Evolutionary conservation across 2,113 vertebrate species (phyloP).

Genomic region (Eptatretus burgeri): DNA sequence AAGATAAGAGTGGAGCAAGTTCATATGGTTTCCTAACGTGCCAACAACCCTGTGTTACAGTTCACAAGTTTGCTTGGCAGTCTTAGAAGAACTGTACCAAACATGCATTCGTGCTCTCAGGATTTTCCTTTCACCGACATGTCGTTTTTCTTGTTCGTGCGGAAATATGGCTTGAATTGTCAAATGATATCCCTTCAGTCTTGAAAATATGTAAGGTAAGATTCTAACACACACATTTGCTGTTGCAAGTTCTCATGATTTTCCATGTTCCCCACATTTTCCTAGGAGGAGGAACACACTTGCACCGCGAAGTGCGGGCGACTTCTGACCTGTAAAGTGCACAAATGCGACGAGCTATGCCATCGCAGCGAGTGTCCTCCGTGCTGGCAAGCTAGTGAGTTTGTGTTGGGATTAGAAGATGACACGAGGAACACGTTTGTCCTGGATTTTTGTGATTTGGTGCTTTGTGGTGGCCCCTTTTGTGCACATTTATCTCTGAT

Average conservation of each 20-base stretch:
- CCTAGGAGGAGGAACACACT: slow-evolving; percentile 51
- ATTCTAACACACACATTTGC: not conserved
- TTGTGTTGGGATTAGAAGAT: not conserved
- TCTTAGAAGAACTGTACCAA: too few relatives aligned
- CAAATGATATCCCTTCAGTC: not conserved
- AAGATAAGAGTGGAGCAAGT: too few relatives aligned
- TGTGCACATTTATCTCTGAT: too few relatives aligned
- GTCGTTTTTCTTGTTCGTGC: too few relatives aligned
- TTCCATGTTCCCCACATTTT: slow-evolving; percentile 7
- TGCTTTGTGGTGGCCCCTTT: too few relatives aligned
- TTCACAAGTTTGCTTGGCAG: too few relatives aligned
- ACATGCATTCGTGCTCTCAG: too few relatives aligned
- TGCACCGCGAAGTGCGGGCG: slow-evolving; percentile 68
- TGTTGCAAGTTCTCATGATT: slow-evolving; percentile 7
- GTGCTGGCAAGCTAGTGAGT: slow-evolving; percentile 93
- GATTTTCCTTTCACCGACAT: too few relatives aligned
- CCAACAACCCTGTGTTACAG: too few relatives aligned
- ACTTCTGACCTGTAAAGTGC: slow-evolving; percentile 78
- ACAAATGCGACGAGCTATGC: slow-evolving; percentile 76
- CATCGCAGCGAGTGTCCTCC: slow-evolving; percentile 78
- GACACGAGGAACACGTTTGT: too few relatives aligned
- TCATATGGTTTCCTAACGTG: too few relatives aligned
- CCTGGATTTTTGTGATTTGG: too few relatives aligned
- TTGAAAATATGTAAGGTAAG: not conserved
- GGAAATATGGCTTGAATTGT: not conserved